Evolutionary conservation across 2,888 invertebrate genomes (phyloP).

Genomic region (Drosophila greeni): DNA sequence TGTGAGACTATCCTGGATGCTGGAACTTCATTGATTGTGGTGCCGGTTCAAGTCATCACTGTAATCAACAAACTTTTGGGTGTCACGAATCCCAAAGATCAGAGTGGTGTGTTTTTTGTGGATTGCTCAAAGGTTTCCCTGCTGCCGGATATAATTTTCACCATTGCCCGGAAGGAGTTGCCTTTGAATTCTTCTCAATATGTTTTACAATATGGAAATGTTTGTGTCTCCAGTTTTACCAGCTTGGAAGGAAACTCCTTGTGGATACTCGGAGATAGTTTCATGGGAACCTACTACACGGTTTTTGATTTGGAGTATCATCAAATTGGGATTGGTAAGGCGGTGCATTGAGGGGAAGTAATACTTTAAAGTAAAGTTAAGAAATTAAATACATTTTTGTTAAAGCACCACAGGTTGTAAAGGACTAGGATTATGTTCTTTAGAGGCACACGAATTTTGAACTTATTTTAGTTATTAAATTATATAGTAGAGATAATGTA

Average conservation of each 20-base stretch:
- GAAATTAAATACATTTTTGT: too few species aligned
- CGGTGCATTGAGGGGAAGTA: conserved; percentile 11
- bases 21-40: conserved; percentile 95
- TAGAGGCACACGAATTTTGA: background rate
- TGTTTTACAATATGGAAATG: conserved; percentile 81
- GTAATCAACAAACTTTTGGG: conserved; percentile 36
- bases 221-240: conserved; percentile 94
- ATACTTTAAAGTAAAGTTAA: background rate
- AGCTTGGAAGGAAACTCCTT: conserved; percentile 84
- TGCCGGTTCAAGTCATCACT: conserved; percentile 72
- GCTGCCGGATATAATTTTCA: conserved; percentile 88
- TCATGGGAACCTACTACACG: conserved; percentile 95
- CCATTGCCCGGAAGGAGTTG: conserved; percentile 87
- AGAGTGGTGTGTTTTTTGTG: conserved; percentile 87
- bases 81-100: conserved; percentile 17
- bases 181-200: conserved; percentile 89
- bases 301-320: conserved; percentile 93
- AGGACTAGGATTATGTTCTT: background rate
- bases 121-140: conserved; percentile 87
- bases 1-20: conserved; percentile 97
- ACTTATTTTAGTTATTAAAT: background rate
- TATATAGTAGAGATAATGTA: background rate
- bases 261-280: conserved; percentile 98
- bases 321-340: conserved; percentile 83
- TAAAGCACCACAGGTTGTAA: background rate